Evolutionary conservation across 2,113 vertebrate species (phyloP).

Genomic region (Burhinus bistriatus): DNA sequence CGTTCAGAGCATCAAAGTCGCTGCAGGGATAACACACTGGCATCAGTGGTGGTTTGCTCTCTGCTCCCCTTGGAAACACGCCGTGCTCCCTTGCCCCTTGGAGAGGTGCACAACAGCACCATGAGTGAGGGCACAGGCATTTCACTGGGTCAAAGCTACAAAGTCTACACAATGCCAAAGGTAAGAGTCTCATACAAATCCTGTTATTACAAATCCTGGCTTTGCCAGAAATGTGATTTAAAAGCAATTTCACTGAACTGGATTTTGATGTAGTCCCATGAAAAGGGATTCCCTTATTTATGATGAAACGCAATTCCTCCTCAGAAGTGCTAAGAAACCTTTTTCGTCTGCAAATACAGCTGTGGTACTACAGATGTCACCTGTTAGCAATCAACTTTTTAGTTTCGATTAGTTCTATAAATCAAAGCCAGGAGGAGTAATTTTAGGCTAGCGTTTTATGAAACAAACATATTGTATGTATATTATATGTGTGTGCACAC

Average conservation of each 20-base stretch:
- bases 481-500: fast-evolving
- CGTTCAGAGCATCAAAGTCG: conserved; percentile 87
- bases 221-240: neutral
- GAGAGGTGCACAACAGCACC: neutral
- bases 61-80: fast-evolving
- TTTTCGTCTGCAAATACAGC: neutral
- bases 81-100: fast-evolving
- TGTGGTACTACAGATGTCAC: neutral
- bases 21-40: conserved; percentile 62
- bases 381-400: neutral
- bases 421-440: neutral
- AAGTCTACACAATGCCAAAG: neutral
- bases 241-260: neutral
- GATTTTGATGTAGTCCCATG: neutral
- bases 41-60: neutral
- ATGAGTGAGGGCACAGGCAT: neutral
- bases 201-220: fast-evolving
- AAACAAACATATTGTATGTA: neutral
- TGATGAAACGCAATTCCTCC: neutral
- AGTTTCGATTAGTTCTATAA: neutral
- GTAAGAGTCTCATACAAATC: neutral
- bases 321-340: neutral
- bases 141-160: neutral
- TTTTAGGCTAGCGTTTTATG: neutral
- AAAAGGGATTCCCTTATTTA: neutral